Percentiles rank a stretch among this genome's conserved stretches.
phyloP scores from a whole-genome alignment of 2,888 invertebrate genomes.

The Lacanobia wlatinum region DNA sequence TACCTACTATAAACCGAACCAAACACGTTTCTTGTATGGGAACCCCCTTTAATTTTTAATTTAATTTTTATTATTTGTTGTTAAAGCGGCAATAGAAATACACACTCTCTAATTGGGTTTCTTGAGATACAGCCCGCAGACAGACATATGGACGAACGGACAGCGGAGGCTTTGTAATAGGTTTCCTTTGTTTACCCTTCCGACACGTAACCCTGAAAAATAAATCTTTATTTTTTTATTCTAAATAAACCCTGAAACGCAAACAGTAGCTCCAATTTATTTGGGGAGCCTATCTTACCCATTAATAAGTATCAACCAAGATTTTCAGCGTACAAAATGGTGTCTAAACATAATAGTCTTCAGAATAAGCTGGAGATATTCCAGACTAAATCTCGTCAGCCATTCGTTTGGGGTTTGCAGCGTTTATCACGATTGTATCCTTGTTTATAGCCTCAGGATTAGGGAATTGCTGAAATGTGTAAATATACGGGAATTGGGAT shows the following conservation, averaged over 20 bases:
- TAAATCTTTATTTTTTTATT: background rate
- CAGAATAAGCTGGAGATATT: conserved; percentile 24
- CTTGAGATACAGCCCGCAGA: too few relatives aligned
- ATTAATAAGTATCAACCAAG: background rate
- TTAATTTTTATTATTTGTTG: too few relatives aligned
- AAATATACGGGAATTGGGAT: conserved; percentile 16
- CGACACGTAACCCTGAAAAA: too few relatives aligned
- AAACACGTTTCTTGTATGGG: too few relatives aligned
- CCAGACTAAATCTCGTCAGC: conserved; percentile 18
- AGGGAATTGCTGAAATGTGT: conserved; percentile 17
- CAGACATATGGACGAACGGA: too few relatives aligned
- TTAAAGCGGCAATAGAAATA: too few relatives aligned
- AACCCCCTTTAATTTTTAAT: too few relatives aligned
- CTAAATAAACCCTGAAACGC: background rate
- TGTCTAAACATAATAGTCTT: conserved; percentile 1
- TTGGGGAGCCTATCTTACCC: background rate
- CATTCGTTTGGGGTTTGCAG: conserved; percentile 32
- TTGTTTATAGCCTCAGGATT: conserved; percentile 54
- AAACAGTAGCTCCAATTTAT: background rate
- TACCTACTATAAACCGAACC: too few relatives aligned
- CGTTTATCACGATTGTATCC: conserved; percentile 48
- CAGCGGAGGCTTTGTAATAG: too few relatives aligned
- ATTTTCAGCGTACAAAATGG: conserved; percentile 5
- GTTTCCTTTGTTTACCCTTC: too few relatives aligned
- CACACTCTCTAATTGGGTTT: too few relatives aligned